Conservation (phyloP, 2,888 invertebrate species). For the Opisthograptis luteolata region DNA sequence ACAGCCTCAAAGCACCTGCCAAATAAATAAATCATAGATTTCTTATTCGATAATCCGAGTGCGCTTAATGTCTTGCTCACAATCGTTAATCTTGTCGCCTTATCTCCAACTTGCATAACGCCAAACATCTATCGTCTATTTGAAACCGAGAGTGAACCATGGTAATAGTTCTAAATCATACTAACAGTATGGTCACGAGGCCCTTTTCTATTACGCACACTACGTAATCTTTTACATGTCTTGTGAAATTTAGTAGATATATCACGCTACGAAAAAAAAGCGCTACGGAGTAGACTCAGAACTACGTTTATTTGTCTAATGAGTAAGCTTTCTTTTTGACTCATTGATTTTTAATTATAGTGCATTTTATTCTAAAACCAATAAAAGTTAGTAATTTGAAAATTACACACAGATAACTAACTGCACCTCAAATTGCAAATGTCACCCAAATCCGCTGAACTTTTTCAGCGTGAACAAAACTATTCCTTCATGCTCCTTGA, state of each 20-base stretch:
- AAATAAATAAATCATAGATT: conserved; percentile 17
- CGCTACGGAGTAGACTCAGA: too few species aligned
- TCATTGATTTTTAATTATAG: too few species aligned
- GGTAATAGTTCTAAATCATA: conserved; percentile 11
- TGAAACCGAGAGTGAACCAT: conserved; percentile 24
- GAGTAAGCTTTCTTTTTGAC: too few species aligned
- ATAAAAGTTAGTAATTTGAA: too few species aligned
- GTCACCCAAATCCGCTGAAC: neutral
- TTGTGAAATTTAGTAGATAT: too few species aligned
- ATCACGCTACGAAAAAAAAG: neutral
- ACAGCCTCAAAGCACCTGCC: conserved; percentile 20
- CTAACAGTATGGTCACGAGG: conserved; percentile 13
- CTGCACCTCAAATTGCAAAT: too few species aligned
- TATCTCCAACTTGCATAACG: conserved; percentile 24
- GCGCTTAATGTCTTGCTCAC: conserved; percentile 19
- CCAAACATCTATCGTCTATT: conserved; percentile 17
- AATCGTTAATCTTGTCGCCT: conserved; percentile 26
- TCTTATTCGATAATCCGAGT: conserved; percentile 24
- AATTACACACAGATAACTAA: too few species aligned
- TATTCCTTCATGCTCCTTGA: neutral
- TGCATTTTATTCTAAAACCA: too few species aligned
- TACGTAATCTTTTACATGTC: neutral
- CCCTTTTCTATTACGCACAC: neutral
- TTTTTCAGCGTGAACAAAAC: conserved; percentile 15
- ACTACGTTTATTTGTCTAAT: too few species aligned